Evolutionary conservation across 2,113 vertebrate species (phyloP).

Genomic region (Nyctibius bracteatus): DNA sequence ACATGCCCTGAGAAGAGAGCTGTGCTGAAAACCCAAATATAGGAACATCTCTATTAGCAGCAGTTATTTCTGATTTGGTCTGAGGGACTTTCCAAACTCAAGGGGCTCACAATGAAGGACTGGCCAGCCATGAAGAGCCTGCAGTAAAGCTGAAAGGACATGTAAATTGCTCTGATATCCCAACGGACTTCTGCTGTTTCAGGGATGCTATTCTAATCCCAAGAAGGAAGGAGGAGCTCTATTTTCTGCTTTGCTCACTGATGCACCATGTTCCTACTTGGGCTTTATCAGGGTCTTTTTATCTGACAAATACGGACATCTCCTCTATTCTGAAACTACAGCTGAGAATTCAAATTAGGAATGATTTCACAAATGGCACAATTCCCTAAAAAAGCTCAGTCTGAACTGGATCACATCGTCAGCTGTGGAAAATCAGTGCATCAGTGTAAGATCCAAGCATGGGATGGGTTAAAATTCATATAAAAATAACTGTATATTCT

Average conservation of each 20-base stretch:
- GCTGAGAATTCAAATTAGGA: neutral
- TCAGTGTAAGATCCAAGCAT: neutral
- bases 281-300: neutral
- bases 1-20: conserved; percentile 60
- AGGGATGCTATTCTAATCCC: conserved; percentile 48
- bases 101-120: conserved; percentile 49
- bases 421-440: neutral
- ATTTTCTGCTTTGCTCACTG: conserved; percentile 7
- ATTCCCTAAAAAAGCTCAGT: conserved; percentile 14
- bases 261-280: neutral
- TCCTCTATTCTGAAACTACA: neutral
- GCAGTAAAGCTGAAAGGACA: conserved; percentile 60
- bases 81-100: conserved; percentile 57
- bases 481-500: neutral
- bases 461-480: neutral
- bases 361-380: neutral
- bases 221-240: conserved; percentile 16
- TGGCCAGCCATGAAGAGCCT: conserved; percentile 59
- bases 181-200: conserved; percentile 41
- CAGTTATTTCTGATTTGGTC: conserved; percentile 64
- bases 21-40: conserved; percentile 54
- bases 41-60: conserved; percentile 55
- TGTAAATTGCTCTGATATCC: conserved; percentile 56
- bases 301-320: neutral
- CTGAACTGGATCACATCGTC: neutral